Evolutionary conservation across 2,113 vertebrate species (phyloP).

Genomic region (Aleadryas rufinucha): DNA sequence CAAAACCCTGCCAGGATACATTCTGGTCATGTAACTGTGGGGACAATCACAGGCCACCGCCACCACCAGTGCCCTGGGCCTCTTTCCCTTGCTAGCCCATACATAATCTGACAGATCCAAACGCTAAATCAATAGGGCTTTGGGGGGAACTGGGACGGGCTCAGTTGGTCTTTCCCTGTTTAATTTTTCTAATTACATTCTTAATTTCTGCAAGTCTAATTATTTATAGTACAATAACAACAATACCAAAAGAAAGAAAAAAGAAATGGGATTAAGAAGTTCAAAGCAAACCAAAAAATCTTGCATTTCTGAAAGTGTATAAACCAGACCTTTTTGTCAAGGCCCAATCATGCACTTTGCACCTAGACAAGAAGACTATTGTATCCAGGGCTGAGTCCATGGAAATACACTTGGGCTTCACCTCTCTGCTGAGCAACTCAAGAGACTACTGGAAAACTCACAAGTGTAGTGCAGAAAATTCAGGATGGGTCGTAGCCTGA

Average conservation of each 20-base stretch:
- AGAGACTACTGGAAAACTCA: not conserved
- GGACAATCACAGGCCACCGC: not conserved
- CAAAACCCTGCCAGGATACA: not conserved
- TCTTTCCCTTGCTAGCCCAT: not conserved
- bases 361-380: not conserved
- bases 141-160: not conserved
- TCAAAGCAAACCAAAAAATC: not conserved
- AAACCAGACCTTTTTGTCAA: not conserved
- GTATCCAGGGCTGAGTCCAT: not conserved
- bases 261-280: not conserved
- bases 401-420: not conserved
- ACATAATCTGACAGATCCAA: not conserved
- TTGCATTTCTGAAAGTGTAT: not conserved
- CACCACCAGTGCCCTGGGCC: not conserved
- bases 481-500: not conserved
- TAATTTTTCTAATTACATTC: constrained; percentile 3
- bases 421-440: not conserved
- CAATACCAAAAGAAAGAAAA: not conserved
- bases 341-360: not conserved
- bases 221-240: not conserved
- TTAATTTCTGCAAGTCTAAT: not conserved
- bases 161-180: not conserved
- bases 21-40: not conserved
- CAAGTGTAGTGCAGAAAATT: not conserved
- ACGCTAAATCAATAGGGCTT: not conserved